These are phyloP conservation scores for Pipistrellus pipistrellus DNA, from an alignment of 2,797 vertebrate genomes.

Conservation along the genomic window DNA sequence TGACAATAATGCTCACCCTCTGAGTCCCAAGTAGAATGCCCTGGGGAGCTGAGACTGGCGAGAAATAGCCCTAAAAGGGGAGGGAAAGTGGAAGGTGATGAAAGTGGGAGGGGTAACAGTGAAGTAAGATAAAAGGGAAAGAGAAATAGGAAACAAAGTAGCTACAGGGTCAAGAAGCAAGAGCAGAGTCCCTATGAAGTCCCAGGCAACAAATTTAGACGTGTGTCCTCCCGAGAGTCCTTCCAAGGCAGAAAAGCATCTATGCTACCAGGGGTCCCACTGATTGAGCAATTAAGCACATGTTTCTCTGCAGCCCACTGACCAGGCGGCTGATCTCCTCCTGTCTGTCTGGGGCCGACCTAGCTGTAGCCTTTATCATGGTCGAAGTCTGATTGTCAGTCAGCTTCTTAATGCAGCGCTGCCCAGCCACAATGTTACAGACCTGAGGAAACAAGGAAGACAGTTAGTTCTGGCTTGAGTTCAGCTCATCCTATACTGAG, in stretches of 20 bases:
- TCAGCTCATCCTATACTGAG: background rate
- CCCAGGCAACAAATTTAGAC: constrained; percentile 45
- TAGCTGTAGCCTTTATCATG: constrained; percentile 99
- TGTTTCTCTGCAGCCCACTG: constrained; percentile 80
- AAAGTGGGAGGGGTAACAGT: background rate
- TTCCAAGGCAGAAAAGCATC: constrained; percentile 32
- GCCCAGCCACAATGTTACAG: constrained; percentile 99
- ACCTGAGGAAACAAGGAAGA: constrained; percentile 89
- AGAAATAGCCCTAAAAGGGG: constrained; percentile 44
- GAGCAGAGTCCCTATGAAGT: background rate
- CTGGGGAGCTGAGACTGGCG: constrained; percentile 40
- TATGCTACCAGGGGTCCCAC: constrained; percentile 36
- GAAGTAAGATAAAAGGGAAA: constrained; percentile 33
- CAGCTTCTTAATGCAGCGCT: constrained; percentile 98
- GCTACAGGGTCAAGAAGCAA: constrained; percentile 54
- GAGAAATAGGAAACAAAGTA: constrained; percentile 48
- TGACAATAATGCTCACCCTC: constrained; percentile 44
- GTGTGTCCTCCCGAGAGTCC: background rate
- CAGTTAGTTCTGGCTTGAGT: constrained; percentile 30
- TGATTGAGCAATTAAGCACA: constrained; percentile 37
- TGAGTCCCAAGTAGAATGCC: constrained; percentile 57
- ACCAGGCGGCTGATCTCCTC: constrained; percentile 99
- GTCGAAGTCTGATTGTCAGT: constrained; percentile 99
- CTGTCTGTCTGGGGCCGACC: constrained; percentile 98
- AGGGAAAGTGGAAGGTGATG: background rate